Percentiles rank a stretch among this genome's conserved stretches.
Evolutionary conservation across 2,797 vertebrate genomes (phyloP).

Genomic region (Todus mexicanus): DNA sequence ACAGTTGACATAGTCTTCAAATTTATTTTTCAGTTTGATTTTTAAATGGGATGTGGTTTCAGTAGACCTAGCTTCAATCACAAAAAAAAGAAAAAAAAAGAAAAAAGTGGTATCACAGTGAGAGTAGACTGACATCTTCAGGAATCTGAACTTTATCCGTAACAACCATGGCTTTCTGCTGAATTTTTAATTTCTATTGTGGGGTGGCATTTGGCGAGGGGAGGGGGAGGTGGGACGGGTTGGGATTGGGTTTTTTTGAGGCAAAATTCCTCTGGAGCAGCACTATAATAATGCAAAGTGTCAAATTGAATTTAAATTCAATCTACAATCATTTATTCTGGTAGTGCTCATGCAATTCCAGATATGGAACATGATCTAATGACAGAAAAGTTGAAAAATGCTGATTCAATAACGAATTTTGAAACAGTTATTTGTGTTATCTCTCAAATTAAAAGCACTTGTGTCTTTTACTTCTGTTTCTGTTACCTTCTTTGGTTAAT

Average conservation of each 20-base stretch:
- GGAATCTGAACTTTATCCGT: background rate
- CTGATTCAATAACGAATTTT: background rate
- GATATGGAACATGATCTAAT: background rate
- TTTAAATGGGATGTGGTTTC: background rate
- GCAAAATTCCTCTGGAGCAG: background rate
- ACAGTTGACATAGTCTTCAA: background rate
- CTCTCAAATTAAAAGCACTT: background rate
- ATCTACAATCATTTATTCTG: background rate
- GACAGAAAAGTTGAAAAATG: too few species aligned
- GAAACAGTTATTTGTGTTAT: background rate
- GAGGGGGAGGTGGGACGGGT: too few species aligned
- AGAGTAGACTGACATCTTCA: background rate
- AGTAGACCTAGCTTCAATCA: background rate
- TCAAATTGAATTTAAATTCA: background rate
- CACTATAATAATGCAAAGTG: background rate
- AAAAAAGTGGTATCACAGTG: background rate
- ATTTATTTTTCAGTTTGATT: background rate
- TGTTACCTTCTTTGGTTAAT: background rate
- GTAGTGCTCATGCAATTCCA: background rate
- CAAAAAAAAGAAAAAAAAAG: background rate
- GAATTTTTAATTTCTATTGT: background rate
- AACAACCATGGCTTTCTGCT: background rate
- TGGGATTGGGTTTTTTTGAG: background rate
- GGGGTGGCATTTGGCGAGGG: too few species aligned
- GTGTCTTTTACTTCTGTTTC: background rate